Evolutionary conservation across 2,797 vertebrate genomes (phyloP).

Genomic region (Hafferia zeledoni): DNA sequence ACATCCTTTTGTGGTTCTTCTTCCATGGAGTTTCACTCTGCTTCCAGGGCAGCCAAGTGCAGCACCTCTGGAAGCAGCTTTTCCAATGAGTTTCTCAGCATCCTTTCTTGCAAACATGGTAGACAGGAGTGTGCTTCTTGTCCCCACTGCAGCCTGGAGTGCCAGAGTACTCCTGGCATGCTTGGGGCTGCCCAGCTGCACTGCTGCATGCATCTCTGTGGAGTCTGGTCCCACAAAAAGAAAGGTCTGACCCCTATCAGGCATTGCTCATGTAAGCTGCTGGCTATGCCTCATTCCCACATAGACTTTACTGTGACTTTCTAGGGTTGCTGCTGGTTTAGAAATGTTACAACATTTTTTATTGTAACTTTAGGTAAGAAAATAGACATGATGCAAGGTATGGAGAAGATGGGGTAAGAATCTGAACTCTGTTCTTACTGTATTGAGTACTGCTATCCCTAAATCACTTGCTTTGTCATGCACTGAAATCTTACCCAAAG

Average conservation of each 20-base stretch:
- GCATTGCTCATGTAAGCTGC: not conserved
- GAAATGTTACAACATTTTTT: not conserved
- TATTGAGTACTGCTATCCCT: not conserved
- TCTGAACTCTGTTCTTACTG: not conserved
- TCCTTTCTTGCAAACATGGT: accelerated
- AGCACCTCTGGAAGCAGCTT: not conserved
- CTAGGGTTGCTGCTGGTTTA: not conserved
- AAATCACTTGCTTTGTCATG: not conserved
- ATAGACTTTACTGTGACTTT: not conserved
- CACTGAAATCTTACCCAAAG: not conserved
- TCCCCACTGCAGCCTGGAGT: not conserved
- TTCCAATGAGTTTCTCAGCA: accelerated
- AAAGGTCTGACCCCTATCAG: not conserved
- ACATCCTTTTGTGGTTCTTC: not conserved
- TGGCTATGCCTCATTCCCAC: not conserved
- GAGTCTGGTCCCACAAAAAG: not conserved
- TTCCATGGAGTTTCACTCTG: not conserved
- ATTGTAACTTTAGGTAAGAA: not conserved
- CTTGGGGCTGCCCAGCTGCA: accelerated
- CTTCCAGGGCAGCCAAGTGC: not conserved
- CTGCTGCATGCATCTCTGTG: not conserved
- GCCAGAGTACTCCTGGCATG: not conserved
- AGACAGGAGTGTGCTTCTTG: not conserved
- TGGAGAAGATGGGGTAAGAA: not conserved
- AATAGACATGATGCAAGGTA: not conserved